Conservation (phyloP, 2,888 invertebrate species). For the Cerceris ruficornis region DNA sequence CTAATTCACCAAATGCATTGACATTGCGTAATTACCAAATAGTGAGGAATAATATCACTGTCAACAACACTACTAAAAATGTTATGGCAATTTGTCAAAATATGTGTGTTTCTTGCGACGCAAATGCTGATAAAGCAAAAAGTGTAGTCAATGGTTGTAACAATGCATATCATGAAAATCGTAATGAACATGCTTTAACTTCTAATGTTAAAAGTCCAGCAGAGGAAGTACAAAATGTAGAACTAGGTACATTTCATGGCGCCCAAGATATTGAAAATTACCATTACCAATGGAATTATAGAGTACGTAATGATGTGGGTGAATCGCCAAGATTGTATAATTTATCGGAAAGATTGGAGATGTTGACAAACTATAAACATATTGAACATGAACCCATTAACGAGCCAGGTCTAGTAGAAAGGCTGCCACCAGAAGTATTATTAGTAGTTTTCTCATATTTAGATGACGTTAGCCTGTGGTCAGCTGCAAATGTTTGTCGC, state of each 20-base stretch:
- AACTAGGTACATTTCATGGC: neutral
- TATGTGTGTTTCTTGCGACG: neutral
- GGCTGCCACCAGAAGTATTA: constrained; percentile 90
- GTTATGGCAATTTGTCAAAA: neutral
- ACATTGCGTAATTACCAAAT: neutral
- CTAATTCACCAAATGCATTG: constrained; percentile 32
- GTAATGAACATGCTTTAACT: neutral
- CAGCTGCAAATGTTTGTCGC: constrained; percentile 92
- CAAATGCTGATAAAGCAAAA: constrained; percentile 3
- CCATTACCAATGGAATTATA: constrained; percentile 15
- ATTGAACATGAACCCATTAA: constrained; percentile 75
- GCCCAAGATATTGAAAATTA: constrained; percentile 14
- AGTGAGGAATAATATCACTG: neutral
- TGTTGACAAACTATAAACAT: constrained; percentile 83
- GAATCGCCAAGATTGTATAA: constrained; percentile 83
- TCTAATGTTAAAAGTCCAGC: neutral
- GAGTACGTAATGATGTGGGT: constrained; percentile 9
- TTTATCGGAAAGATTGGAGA: constrained; percentile 85
- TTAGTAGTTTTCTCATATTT: constrained; percentile 93
- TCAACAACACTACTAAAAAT: constrained; percentile 14
- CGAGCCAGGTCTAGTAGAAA: constrained; percentile 86
- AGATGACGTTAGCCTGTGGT: constrained; percentile 96
- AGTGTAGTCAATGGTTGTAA: neutral
- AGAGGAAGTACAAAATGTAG: neutral
- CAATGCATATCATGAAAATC: neutral